These are phyloP conservation scores for Athalia rosae DNA, from an alignment of 2,888 invertebrate genomes.

Conservation along the genomic window DNA sequence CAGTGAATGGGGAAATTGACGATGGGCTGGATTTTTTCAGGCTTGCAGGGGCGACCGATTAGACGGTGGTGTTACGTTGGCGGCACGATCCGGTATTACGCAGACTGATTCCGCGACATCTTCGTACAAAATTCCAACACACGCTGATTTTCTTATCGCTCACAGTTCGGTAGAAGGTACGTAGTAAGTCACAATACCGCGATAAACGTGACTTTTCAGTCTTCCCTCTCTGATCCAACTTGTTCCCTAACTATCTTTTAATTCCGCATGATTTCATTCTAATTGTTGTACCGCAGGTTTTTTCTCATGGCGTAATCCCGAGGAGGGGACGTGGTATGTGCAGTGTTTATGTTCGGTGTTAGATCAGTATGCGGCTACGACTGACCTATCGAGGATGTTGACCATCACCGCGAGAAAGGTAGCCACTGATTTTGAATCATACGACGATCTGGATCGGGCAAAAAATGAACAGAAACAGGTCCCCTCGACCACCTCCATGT, in stretches of 20 bases:
- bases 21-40: constrained; percentile 61
- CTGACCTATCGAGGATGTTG: constrained; percentile 76
- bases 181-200: background rate
- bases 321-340: constrained; percentile 78
- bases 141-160: constrained; percentile 77
- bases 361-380: constrained; percentile 70
- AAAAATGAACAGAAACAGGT: constrained; percentile 74
- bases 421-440: constrained; percentile 75
- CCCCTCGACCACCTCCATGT: constrained; percentile 75
- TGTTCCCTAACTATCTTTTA: background rate
- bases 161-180: constrained; percentile 77
- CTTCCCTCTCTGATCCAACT: background rate
- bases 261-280: background rate
- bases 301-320: constrained; percentile 76
- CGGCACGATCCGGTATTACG: constrained; percentile 57
- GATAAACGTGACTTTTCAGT: background rate
- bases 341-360: constrained; percentile 75
- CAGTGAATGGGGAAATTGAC: background rate
- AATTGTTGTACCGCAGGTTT: constrained; percentile 71
- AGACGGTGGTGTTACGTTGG: constrained; percentile 71
- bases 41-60: constrained; percentile 75
- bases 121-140: constrained; percentile 75
- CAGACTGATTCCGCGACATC: constrained; percentile 66
- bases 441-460: constrained; percentile 56
- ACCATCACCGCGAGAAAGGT: constrained; percentile 74